These are phyloP conservation scores for Poliocrania exsul DNA, from an alignment of 2,797 vertebrate species.

Conservation along the genomic window DNA sequence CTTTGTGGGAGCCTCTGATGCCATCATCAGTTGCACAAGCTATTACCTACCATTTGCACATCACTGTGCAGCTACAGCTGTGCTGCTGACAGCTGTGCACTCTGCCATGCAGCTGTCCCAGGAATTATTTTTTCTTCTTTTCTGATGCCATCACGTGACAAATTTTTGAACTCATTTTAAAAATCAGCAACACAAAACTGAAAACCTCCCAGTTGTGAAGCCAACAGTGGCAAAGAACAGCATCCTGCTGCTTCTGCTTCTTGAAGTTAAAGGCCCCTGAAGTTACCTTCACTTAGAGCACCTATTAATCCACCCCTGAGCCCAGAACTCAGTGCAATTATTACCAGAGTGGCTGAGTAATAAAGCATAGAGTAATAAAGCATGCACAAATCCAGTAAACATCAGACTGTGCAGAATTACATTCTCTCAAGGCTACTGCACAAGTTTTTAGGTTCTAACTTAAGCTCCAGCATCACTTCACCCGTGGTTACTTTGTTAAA, in stretches of 20 bases:
- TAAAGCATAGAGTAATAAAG: not conserved
- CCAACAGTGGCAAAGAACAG: not conserved
- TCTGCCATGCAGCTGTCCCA: not conserved
- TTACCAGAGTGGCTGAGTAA: not conserved
- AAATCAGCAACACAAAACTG: not conserved
- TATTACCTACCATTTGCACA: rapidly evolving
- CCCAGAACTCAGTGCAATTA: not conserved
- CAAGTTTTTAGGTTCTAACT: not conserved
- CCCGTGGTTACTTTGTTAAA: not conserved
- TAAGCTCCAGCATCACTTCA: not conserved
- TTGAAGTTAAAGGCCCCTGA: not conserved
- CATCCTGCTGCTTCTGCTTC: not conserved
- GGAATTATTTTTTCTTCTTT: not conserved
- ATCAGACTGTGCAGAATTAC: rapidly evolving
- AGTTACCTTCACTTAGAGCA: not conserved
- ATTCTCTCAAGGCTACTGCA: not conserved
- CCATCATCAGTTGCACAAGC: not conserved
- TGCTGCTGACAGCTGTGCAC: not conserved
- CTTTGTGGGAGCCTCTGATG: rapidly evolving
- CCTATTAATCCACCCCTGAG: rapidly evolving
- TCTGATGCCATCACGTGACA: constrained; percentile 12
- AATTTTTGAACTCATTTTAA: not conserved
- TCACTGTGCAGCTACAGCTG: not conserved
- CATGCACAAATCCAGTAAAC: not conserved
- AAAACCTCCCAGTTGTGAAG: not conserved